These are phyloP conservation scores for Sinonovacula constricta DNA, from an alignment of 1,140 invertebrate species.

Conservation along the genomic window DNA sequence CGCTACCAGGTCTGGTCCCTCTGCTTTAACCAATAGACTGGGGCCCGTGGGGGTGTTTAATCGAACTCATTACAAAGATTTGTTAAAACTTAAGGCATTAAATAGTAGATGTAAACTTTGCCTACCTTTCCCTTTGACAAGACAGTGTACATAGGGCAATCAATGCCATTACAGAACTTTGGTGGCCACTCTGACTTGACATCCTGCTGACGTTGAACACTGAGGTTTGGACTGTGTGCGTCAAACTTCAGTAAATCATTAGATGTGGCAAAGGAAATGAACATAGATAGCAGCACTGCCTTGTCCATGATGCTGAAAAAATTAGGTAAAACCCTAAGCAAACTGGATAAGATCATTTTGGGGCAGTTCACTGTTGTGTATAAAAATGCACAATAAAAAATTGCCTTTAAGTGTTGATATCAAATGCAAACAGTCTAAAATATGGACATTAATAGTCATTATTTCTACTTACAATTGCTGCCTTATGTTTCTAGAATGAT, in stretches of 20 bases:
- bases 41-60: no score
- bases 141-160: constrained; percentile 58
- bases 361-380: no score
- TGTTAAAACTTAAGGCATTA: no score
- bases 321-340: not conserved
- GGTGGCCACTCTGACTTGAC: not conserved
- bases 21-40: no score
- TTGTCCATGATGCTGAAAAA: constrained; percentile 32
- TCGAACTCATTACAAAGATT: no score
- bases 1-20: no score
- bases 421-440: no score
- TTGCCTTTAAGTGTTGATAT: no score
- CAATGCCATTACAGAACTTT: constrained; percentile 61
- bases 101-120: no score
- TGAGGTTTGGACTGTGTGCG: not conserved
- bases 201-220: not conserved
- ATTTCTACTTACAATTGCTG: not conserved
- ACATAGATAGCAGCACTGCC: constrained; percentile 29
- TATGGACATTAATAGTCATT: constrained; percentile 2
- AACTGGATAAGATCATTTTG: not conserved
- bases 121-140: constrained; percentile 51
- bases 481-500: no score
- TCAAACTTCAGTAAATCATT: constrained; percentile 23
- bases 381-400: no score
- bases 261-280: constrained; percentile 35